A percentile compares a stretch with the other conserved stretches of the same genome.
Evolutionary conservation across 2,888 invertebrate genomes (phyloP).

Genomic region (Onthophagus sagittarius): DNA sequence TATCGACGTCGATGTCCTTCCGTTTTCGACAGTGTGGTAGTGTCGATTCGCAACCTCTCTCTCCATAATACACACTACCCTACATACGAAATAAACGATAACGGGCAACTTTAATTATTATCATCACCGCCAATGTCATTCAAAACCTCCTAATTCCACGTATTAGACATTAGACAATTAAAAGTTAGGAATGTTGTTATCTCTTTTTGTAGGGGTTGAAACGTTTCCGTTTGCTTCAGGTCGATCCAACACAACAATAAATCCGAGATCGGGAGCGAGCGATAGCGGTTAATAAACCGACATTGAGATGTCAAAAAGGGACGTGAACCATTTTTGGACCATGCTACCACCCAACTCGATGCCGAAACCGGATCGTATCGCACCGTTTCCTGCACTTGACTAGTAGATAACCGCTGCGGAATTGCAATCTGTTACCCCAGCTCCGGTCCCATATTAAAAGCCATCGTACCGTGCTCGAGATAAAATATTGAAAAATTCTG

Average conservation of each 20-base stretch:
- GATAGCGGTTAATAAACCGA: not conserved
- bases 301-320: not conserved
- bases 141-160: not conserved
- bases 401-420: not conserved
- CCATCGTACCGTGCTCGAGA: slow-evolving; percentile 23
- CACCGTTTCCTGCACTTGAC: not conserved
- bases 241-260: not conserved
- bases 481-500: slow-evolving; percentile 28
- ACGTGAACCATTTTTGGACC: not conserved
- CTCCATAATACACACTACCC: not conserved
- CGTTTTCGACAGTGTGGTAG: not conserved
- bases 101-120: not conserved
- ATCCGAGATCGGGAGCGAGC: not conserved
- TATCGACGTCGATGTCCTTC: slow-evolving; percentile 28
- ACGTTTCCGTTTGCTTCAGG: not conserved
- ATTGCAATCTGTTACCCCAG: slow-evolving; percentile 10
- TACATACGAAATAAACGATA: not conserved
- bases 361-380: not conserved
- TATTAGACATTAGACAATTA: no score
- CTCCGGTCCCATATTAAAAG: slow-evolving; percentile 21
- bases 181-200: no score
- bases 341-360: no score
- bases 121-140: not conserved
- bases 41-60: not conserved
- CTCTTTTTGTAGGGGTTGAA: not conserved